Conservation (phyloP, 1,140 invertebrate genomes). For the Papilio helenus region DNA sequence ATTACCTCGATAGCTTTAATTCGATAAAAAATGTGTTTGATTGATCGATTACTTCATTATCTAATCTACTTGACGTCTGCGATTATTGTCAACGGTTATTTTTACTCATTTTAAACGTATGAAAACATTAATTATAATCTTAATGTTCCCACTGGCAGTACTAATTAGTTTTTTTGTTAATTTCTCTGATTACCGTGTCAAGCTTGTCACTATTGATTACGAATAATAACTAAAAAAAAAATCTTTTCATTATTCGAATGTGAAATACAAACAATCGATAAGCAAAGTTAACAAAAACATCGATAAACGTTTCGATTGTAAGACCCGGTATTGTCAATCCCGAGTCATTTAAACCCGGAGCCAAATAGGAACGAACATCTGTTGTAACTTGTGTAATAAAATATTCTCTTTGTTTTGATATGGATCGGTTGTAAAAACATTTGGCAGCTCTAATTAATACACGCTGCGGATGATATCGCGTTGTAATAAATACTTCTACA, state of each 20-base stretch:
- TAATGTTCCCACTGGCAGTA: background rate
- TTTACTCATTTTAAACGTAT: background rate
- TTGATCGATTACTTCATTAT: background rate
- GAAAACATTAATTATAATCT: background rate
- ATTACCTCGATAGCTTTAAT: background rate
- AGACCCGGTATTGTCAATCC: conserved; percentile 16
- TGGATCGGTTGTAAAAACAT: background rate
- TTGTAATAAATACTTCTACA: background rate
- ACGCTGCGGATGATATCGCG: background rate
- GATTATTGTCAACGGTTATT: background rate
- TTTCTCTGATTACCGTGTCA: conserved; percentile 15
- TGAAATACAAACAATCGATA: conserved; percentile 14
- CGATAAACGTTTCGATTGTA: conserved; percentile 2
- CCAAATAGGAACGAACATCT: background rate
- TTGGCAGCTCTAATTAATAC: conserved; percentile 7
- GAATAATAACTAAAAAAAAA: background rate
- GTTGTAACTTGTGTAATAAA: background rate
- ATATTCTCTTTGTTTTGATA: conserved; percentile 23
- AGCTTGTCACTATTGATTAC: conserved; percentile 13
- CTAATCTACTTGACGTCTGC: background rate
- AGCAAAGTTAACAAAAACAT: background rate
- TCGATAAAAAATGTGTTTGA: background rate
- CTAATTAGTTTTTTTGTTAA: conserved; percentile 4
- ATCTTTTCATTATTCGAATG: background rate
- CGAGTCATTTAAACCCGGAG: conserved; percentile 24